Evolutionary conservation across 2,888 invertebrate genomes (phyloP), one percentile per base, ranked within the genome.

Genomic region (Apamea sordens): DNA sequence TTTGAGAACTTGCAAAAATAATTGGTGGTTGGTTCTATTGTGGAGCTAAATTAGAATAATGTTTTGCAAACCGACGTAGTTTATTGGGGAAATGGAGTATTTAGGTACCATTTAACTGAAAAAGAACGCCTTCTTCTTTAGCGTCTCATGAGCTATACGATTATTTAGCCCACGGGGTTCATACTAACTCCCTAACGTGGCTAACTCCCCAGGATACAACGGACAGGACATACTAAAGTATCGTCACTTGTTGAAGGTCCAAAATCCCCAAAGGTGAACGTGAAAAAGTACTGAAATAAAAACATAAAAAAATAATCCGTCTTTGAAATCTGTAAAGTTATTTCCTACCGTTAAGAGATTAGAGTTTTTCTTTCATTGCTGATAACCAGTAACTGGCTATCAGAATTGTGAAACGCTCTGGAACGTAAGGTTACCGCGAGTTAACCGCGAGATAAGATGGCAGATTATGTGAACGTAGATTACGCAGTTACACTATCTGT

Each of bases 371-470:
- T 85, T 79, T 77, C 78, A 65, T 53, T 47, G 24, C 74, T 80
- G 86, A 89, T 87, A 85, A 78, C 44, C 70, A 18, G 44, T 80
- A 81, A 68, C 85, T 77, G 67, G 76, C 75, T 90, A 89, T 89
- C 88, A 84, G 76, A 67, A 85, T 91, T 92, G 91, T 89, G 92
- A 88, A 92, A 92, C 84, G 71, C 80, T 89, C 85, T 86, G 91
- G 90, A 92, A 92, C 90, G 92, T 91, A 90, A 90, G 90, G 92
- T 93, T 91, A 79, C 53, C 36, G 80, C 44, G 90, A 90, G 86
- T 90, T 90, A 91, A 91, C 91, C 79, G 36, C 63, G 64, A 90
- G 94, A 94, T 94, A 94, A 94, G 89, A 91, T 89, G 69, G 72
- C 18, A 89, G 89, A 89, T 91, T 90, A 90, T 89, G 89, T 73